Base-by-base conservation (phyloP, 1,140 invertebrate genomes). In the Spodoptera litura region DNA sequence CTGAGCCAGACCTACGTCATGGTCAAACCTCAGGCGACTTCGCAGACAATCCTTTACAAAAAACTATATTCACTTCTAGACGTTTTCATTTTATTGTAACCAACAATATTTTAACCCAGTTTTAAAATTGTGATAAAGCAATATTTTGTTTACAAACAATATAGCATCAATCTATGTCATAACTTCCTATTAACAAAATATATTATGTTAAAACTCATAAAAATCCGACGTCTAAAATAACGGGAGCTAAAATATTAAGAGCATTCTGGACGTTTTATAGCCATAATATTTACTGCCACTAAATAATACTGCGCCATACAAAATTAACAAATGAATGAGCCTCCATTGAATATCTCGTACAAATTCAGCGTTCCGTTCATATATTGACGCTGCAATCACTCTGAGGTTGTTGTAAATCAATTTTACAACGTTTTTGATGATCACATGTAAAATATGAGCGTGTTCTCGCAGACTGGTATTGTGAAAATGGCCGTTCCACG, bases 371-470 rank as follows among this genome's bases (percentile, higher is more conserved):
- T 76, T 79, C 82, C 74, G 71, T 81, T 82, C 81, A 83, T 87
- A 88, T 87, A 82, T 83, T 80, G 80, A 85, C 78, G 79, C 77
- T 73, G 82, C 84, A 85, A 90, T 91, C 90, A 88, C 79, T 91
- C 85, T 79, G 80, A 76, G 76, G 52, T 77, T 38, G 77, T 20
- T 81, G 82, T 93, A 94, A 94, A 94, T 94, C 91, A 94, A 86
- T 88, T 91, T 92, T 90, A 89, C 88, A 90, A 84, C 85, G 82
- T 85, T 93, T 91, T 92, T 94, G 92, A 94, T 93, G 91, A 88
- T 88, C 85, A 73, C 58, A 85, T 87, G 87, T 93, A 91, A 93
- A 93, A 88, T 87, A 87, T 86, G 81, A 82, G 25, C 15, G 20
- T 58, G 35, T 31, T 64, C 27, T 35, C 73, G 51, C 52, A 27